A percentile compares a stretch with the other conserved stretches of the same genome.
Conservation (phyloP, 2,797 vertebrate species). For the Valencia hispanica region DNA sequence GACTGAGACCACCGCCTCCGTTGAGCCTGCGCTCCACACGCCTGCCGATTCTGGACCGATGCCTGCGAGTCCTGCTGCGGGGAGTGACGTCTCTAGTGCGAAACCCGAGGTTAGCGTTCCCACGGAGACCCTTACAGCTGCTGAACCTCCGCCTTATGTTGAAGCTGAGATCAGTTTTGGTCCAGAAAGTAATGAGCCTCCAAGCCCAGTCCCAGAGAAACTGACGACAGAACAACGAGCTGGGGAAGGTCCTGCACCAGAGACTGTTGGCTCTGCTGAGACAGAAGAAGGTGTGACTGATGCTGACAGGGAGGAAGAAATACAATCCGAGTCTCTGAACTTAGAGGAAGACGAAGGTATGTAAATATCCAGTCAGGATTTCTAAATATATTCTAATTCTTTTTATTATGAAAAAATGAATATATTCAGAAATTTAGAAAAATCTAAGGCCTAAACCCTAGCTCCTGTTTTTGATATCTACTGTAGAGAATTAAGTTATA, state of each 20-base stretch:
- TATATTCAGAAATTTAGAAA: neutral
- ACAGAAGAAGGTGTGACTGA: conserved; percentile 35
- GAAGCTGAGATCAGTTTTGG: conserved; percentile 38
- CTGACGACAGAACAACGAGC: conserved; percentile 29
- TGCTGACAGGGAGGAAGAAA: conserved; percentile 7
- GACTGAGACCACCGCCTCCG: conserved; percentile 21
- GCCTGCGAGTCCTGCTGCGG: conserved; percentile 16
- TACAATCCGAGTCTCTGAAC: conserved; percentile 39
- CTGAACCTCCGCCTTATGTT: conserved; percentile 26
- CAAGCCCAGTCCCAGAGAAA: conserved; percentile 30
- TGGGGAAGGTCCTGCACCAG: conserved; percentile 33
- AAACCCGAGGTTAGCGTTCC: conserved; percentile 37
- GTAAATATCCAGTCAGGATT: neutral
- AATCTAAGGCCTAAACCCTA: neutral
- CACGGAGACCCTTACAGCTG: conserved; percentile 53
- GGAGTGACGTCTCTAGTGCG: conserved; percentile 31
- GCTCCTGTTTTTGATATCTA: neutral
- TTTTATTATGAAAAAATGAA: neutral
- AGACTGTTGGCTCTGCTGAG: conserved; percentile 56
- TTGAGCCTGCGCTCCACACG: conserved; percentile 39
- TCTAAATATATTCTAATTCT: neutral
- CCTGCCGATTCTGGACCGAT: conserved; percentile 36
- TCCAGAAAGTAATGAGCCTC: conserved; percentile 33
- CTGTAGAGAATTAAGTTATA: neutral
- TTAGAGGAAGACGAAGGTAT: conserved; percentile 68